Conservation (phyloP, 2,797 vertebrate species). For the Ctenopoma kingsleyae region DNA sequence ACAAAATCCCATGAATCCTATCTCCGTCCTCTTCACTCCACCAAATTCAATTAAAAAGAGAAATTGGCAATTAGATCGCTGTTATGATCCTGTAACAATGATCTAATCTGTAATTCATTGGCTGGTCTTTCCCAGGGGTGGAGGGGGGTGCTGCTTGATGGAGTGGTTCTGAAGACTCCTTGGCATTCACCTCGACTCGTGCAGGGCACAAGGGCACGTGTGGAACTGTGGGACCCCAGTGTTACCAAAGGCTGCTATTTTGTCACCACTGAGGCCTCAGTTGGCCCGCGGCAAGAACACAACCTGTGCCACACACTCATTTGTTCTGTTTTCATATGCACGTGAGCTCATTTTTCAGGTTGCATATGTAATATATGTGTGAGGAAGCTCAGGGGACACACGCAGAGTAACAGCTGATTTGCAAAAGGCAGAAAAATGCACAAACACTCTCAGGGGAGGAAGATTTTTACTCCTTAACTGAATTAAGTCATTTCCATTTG, state of each 20-base stretch:
- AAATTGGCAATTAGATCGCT: constrained; percentile 87
- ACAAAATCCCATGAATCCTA: constrained; percentile 74
- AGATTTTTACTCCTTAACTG: constrained; percentile 69
- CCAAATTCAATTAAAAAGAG: constrained; percentile 89
- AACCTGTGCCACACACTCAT: constrained; percentile 41
- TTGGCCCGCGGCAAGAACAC: constrained; percentile 75
- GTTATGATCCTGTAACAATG: constrained; percentile 88
- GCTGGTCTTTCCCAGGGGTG: constrained; percentile 71
- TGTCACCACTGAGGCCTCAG: constrained; percentile 39
- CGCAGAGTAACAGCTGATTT: constrained; percentile 25
- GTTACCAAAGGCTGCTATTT: constrained; percentile 16
- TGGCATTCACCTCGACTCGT: constrained; percentile 72
- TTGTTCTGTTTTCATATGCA: constrained; percentile 47
- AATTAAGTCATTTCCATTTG: constrained; percentile 81
- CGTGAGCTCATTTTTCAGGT: constrained; percentile 30
- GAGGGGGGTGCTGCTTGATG: constrained; percentile 52
- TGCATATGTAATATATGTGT: constrained; percentile 17
- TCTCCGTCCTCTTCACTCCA: constrained; percentile 83
- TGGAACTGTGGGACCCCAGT: not conserved
- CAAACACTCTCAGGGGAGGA: constrained; percentile 59
- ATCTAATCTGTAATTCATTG: constrained; percentile 88
- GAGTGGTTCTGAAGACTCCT: constrained; percentile 67
- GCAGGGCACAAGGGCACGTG: constrained; percentile 19
- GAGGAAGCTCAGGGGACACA: constrained; percentile 3
- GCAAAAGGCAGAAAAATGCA: constrained; percentile 42